A percentile compares a stretch with the other conserved stretches of the same genome.
Conservation (phyloP, 2,797 vertebrate species). For the Girardinus metallicus region DNA sequence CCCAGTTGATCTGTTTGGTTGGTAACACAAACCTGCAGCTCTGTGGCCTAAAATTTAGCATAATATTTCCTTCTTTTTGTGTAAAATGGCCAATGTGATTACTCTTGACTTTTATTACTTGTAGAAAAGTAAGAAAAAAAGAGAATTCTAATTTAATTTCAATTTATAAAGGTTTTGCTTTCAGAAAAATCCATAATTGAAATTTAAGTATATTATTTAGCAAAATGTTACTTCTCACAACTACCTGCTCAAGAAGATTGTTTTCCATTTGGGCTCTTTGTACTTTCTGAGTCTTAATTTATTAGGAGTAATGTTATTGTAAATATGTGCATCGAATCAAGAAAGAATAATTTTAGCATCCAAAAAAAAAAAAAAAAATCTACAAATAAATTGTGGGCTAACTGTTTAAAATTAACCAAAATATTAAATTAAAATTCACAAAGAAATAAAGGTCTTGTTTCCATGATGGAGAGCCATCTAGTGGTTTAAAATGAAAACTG, state of each 20-base stretch:
- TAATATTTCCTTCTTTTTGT: background rate
- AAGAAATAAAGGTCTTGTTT: background rate
- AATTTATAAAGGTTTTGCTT: background rate
- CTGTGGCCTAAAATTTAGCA: background rate
- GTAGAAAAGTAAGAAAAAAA: background rate
- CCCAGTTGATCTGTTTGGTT: background rate
- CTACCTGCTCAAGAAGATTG: background rate
- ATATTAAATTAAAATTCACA: background rate
- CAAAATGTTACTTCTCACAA: background rate
- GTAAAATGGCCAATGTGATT: background rate
- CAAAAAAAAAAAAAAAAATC: background rate
- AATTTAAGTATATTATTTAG: background rate
- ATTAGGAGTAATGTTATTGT: background rate
- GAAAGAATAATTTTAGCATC: background rate
- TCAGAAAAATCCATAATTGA: background rate
- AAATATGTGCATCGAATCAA: background rate
- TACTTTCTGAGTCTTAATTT: background rate
- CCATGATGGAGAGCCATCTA: background rate
- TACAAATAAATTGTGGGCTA: background rate
- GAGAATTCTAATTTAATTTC: background rate
- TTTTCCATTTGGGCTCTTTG: background rate
- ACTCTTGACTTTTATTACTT: background rate
- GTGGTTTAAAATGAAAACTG: background rate
- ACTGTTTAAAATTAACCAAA: background rate
- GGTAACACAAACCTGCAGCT: background rate